A percentile compares a stretch with the other conserved stretches of the same genome.
Evolutionary conservation across 2,113 vertebrate genomes (phyloP).

Genomic region (Sceloporus undulatus): DNA sequence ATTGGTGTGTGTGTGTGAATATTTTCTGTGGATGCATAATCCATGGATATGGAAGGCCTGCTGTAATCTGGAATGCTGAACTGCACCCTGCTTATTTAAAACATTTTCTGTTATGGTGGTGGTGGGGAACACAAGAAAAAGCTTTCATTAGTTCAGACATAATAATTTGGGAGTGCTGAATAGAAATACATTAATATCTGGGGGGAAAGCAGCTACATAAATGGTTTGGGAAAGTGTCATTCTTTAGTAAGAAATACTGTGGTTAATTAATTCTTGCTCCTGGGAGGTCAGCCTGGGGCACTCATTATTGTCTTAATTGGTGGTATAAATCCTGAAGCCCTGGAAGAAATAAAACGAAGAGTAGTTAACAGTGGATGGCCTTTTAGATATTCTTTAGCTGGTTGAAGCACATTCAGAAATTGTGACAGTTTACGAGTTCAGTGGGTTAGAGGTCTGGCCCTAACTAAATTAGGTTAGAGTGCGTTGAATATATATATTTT

Average conservation of each 20-base stretch:
- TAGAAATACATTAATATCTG: conserved; percentile 52
- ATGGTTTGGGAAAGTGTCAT: conserved; percentile 78
- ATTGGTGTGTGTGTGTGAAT: no score
- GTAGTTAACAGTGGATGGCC: conserved; percentile 67
- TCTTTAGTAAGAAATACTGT: conserved; percentile 83
- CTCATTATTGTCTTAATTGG: conserved; percentile 85
- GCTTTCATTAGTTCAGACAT: conserved; percentile 12
- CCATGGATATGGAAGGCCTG: no score
- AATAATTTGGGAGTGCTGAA: conserved; percentile 48
- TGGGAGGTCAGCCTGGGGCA: conserved; percentile 82
- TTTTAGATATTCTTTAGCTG: conserved; percentile 59
- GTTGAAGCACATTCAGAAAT: conserved; percentile 36
- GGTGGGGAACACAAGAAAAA: conserved; percentile 41
- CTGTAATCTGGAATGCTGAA: conserved; percentile 4
- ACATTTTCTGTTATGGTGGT: not conserved
- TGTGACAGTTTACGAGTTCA: conserved; percentile 70
- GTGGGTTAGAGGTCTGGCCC: conserved; percentile 68
- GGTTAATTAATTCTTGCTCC: conserved; percentile 84
- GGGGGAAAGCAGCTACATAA: conserved; percentile 62
- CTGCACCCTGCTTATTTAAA: not conserved
- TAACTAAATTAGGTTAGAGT: conserved; percentile 70
- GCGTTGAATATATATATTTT: conserved; percentile 64
- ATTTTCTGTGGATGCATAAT: no score
- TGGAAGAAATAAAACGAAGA: conserved; percentile 64
- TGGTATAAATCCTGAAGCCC: conserved; percentile 82